phyloP scores from a whole-genome alignment of 2,797 vertebrate genomes.

The Danio tinwini region DNA sequence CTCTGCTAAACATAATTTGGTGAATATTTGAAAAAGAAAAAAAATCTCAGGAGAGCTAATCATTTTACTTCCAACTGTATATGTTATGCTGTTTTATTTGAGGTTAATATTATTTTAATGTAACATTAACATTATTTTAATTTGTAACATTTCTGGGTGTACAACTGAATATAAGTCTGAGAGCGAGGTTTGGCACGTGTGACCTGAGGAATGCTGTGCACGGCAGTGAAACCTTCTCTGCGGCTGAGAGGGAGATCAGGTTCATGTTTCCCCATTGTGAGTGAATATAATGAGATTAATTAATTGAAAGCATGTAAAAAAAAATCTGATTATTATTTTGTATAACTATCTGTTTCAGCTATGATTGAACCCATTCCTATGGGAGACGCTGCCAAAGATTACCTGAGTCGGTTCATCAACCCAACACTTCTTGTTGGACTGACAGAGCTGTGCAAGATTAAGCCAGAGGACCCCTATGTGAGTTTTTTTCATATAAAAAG shows the following conservation, averaged over 20 bases:
- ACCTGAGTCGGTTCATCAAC: slow-evolving; percentile 84
- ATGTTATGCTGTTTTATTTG: no score
- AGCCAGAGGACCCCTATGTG: slow-evolving; percentile 89
- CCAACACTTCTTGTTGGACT: slow-evolving; percentile 88
- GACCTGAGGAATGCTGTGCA: slow-evolving; percentile 92
- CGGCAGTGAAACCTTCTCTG: slow-evolving; percentile 83
- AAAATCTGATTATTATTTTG: background rate
- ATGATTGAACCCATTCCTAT: slow-evolving; percentile 82
- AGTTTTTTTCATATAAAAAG: slow-evolving; percentile 62
- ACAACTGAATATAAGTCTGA: slow-evolving; percentile 77
- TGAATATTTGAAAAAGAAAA: no score
- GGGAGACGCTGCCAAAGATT: slow-evolving; percentile 83
- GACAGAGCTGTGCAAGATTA: slow-evolving; percentile 89
- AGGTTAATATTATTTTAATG: background rate
- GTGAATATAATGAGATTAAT: slow-evolving; percentile 43
- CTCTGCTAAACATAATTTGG: no score
- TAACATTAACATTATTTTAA: background rate
- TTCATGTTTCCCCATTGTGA: slow-evolving; percentile 94
- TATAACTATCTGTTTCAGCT: slow-evolving; percentile 68
- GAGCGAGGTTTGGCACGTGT: slow-evolving; percentile 91
- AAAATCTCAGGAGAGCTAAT: no score
- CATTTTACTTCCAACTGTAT: no score
- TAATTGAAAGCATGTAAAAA: background rate
- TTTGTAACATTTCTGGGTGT: background rate
- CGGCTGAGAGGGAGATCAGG: slow-evolving; percentile 89